These are phyloP conservation scores for Oryzias woworae DNA, from an alignment of 2,113 vertebrate genomes.

Conservation along the genomic window DNA sequence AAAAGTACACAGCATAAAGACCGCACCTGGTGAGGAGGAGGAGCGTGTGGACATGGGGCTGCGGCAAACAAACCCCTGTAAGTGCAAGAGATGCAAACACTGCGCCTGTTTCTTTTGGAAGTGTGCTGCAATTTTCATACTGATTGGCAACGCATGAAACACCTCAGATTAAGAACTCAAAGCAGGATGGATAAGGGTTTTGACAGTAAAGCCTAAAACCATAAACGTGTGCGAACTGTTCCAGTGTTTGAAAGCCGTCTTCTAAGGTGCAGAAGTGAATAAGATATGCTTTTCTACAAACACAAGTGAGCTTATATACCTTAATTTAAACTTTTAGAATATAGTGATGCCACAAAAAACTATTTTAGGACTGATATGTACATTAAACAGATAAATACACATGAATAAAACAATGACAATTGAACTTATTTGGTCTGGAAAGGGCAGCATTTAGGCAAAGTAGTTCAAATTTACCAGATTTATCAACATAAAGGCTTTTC, in stretches of 20 bases:
- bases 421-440: conserved; percentile 35
- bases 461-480: conserved; percentile 17
- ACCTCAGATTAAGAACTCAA: conserved; percentile 25
- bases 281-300: conserved; percentile 45
- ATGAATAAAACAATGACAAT: conserved; percentile 29
- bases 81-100: conserved; percentile 65
- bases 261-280: conserved; percentile 69
- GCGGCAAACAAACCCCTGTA: conserved; percentile 27
- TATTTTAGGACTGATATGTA: conserved; percentile 34
- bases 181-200: conserved; percentile 13
- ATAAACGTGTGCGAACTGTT: conserved; percentile 28
- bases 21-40: conserved; percentile 54
- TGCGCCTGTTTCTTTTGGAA: conserved; percentile 54
- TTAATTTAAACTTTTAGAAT: conserved; percentile 41
- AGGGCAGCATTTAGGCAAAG: conserved; percentile 13
- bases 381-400: conserved; percentile 29
- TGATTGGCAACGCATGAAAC: conserved; percentile 27
- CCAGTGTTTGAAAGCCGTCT: conserved; percentile 55
- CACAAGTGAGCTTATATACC: conserved; percentile 49
- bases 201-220: conserved; percentile 35
- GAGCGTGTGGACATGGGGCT: conserved; percentile 42
- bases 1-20: conserved; percentile 40
- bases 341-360: conserved; percentile 41
- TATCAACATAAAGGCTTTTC: not conserved
- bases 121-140: conserved; percentile 27